Conservation (phyloP, 2,113 vertebrate species). For the Hippocampus mohnikei region DNA sequence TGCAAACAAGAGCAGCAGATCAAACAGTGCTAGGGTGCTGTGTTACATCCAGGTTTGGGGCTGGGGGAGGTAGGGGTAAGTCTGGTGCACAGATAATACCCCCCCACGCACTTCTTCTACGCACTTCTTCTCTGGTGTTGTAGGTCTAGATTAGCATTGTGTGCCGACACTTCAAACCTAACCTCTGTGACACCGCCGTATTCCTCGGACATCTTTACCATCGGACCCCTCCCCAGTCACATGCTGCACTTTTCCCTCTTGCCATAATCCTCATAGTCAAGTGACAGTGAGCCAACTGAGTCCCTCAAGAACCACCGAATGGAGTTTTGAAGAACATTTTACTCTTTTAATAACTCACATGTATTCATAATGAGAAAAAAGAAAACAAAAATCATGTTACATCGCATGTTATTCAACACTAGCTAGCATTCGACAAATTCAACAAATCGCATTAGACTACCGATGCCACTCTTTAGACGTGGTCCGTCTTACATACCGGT, state of each 20-base stretch:
- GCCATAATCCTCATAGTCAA: slow-evolving; percentile 57
- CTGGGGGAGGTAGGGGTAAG: slow-evolving; percentile 30
- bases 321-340: slow-evolving; percentile 25
- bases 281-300: slow-evolving; percentile 61
- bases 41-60: slow-evolving; percentile 13
- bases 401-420: not conserved
- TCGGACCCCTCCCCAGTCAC: slow-evolving; percentile 56
- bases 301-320: slow-evolving; percentile 39
- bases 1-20: slow-evolving; percentile 65
- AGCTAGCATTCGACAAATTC: not conserved
- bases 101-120: slow-evolving; percentile 10
- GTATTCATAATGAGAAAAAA: not conserved
- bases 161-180: slow-evolving; percentile 25
- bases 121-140: slow-evolving; percentile 31
- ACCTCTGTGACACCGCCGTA: slow-evolving; percentile 29
- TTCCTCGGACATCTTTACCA: slow-evolving; percentile 30
- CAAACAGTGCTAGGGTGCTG: slow-evolving; percentile 55
- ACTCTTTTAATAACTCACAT: slow-evolving; percentile 7
- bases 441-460: too few species aligned
- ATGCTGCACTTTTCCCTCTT: slow-evolving; percentile 45
- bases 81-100: slow-evolving; percentile 40
- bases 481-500: too few species aligned
- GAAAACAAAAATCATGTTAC: not conserved
- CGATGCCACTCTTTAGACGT: too few species aligned
- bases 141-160: slow-evolving; percentile 32